These are phyloP conservation scores for Cataglyphis cursor DNA, from an alignment of 2,888 invertebrate genomes.

Conservation along the genomic window DNA sequence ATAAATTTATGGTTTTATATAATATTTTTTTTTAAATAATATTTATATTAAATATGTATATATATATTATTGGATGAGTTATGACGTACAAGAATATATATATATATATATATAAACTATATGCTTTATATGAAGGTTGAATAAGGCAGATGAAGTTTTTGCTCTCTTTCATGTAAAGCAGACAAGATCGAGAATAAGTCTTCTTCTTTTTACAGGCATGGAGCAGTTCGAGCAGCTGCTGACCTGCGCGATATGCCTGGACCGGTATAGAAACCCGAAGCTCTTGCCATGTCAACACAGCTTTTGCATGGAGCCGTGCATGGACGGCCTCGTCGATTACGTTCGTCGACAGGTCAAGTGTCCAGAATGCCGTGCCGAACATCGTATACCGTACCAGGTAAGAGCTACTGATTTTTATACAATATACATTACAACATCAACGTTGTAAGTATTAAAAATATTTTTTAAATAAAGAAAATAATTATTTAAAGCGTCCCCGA, in stretches of 20 bases:
- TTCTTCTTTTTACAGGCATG: conserved; percentile 88
- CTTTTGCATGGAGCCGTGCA: conserved; percentile 99
- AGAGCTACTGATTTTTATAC: conserved; percentile 85
- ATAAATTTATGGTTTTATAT: neutral
- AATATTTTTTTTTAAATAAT: neutral
- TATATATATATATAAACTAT: neutral
- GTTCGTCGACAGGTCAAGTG: conserved; percentile 98
- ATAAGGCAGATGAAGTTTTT: neutral
- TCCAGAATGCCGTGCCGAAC: conserved; percentile 99
- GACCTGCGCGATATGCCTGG: conserved; percentile 99
- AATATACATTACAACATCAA: neutral
- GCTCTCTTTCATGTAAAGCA: neutral
- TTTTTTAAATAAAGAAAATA: neutral
- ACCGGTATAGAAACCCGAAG: conserved; percentile 99
- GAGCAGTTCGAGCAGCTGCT: conserved; percentile 99
- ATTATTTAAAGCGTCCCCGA: neutral
- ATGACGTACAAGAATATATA: neutral
- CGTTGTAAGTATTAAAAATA: neutral
- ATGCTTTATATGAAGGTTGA: neutral
- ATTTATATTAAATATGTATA: neutral
- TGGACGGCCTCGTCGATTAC: conserved; percentile 98
- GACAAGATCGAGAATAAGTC: conserved; percentile 16
- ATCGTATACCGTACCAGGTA: conserved; percentile 98
- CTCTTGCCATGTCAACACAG: conserved; percentile 99
- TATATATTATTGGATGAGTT: neutral